Evolutionary conservation across 1,140 invertebrate species (phyloP), one percentile per base, ranked within the genome.

Genomic region (Thereuonema tuberculata): DNA sequence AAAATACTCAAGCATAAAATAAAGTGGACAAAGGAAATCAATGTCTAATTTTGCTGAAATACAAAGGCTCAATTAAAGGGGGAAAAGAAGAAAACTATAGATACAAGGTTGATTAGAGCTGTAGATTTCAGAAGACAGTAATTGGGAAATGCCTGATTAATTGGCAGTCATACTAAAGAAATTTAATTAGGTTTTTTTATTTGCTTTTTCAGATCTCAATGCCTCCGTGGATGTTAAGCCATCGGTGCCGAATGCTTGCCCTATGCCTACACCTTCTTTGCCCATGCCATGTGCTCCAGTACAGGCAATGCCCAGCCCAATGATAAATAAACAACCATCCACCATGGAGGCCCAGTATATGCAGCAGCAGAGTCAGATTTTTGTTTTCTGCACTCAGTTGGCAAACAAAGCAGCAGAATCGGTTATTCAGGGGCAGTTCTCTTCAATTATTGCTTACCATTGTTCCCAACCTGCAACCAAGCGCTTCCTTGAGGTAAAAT

Each of bases 301-400:
- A 17, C 85, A 87, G 68, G 83, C 84, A 23, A 68, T 87, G 65
- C 81, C 84, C 20, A 84, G 84, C 63, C 87, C 87, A 74, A 82
- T 87, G 28, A 81, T 87, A 61, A 83, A 78, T 66, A 88, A 89
- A 72, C 85, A 87, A 71, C 82, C 86, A 59, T 84, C 82, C 63
- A 85, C 82, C 65, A 84, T 83, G 80, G 86, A 82, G 68, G 81
- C 84, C 62, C 82, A 88, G 69, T 88, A 87, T 67, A 87, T 89
- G 86, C 92, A 95, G 76, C 93, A 96, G 71, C 92, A 95, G 74
- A 96, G 88, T 77, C 93, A 97, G 74, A 93, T 98, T 69, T 98
- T 95, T 81, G 93, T 98, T 56, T 98, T 98, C 77, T 92, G 89
- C 14, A 97, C 94, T 0, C 76, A 82, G 63, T 72, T 96, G 70